Base-by-base conservation (phyloP, 2,888 invertebrate species). In the Mesorhabditis belari region DNA sequence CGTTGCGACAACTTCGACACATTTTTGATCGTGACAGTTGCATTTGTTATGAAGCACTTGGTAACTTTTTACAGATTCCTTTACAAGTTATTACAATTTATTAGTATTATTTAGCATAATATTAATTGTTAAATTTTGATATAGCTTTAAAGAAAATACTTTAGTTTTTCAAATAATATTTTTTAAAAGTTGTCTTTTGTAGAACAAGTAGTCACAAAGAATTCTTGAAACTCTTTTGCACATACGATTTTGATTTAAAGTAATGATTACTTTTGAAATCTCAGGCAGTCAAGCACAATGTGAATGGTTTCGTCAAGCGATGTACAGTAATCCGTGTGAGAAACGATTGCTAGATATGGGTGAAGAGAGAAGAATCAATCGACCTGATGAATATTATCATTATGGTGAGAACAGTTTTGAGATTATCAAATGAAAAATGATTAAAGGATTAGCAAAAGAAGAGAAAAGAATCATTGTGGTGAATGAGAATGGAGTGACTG, bases 281-380 rank as follows among this genome's bases (percentile, higher is more conserved):
- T 52, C 54, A 70, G 70, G 70, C 9, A 66, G 63, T 44, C 61
- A 63, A 9, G 59, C 66, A 58, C 67, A 73, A 60, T 73, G 73
- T 50, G 68, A 69, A 24, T 63, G 57, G 44, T 71, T 73, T 53
- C 69, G 68, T 12, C 66, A 67, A 55, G 27, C 69, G 12, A 57
- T 73, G 44, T 73, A 69, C 66, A 67, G 66, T 49, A 70, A 73
- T 61, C 69, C 73, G 0, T 73, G 73, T 25, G 73, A 73, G 24
- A 59, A 66, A 25, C 57, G 59, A 35, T 54, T 71, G 55, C 25
- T 23, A 12, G 71, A 71, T 55, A 59, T 60, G 21, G 69, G 65
- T 0, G 58, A 63, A 29, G 66, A 71, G 55, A 56, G 62, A 19
- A 9, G 17, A 2, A 17, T 54, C 3, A 25, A 17, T 25, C 6